These are phyloP conservation scores for Cyaniris semiargus DNA, from an alignment of 2,888 invertebrate genomes.

Conservation along the genomic window DNA sequence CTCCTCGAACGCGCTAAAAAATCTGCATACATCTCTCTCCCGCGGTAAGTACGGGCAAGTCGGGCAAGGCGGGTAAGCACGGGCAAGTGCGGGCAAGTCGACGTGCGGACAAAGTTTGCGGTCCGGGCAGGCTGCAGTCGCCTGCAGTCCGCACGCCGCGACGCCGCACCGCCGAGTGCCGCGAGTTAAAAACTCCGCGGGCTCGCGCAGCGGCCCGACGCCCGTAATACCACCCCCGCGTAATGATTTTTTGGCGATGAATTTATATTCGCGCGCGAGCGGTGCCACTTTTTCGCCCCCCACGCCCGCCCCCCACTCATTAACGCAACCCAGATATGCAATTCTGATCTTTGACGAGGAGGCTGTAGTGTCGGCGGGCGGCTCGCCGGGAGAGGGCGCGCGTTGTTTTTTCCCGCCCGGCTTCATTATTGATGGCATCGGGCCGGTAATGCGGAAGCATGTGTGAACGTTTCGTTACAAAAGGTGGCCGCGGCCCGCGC, in stretches of 20 bases:
- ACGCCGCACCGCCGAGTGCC: conserved; percentile 75
- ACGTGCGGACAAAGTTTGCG: conserved; percentile 8
- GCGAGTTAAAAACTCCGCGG: conserved; percentile 80
- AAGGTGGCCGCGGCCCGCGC: conserved; percentile 79
- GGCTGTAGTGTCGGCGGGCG: conserved; percentile 80
- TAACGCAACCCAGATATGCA: conserved; percentile 84
- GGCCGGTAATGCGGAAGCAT: conserved; percentile 81
- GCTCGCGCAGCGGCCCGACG: conserved; percentile 68
- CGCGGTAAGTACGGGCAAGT: background rate
- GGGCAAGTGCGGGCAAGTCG: conserved; percentile 15
- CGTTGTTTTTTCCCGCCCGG: conserved; percentile 81
- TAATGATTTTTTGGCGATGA: conserved; percentile 94
- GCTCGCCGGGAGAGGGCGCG: conserved; percentile 77
- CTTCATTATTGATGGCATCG: conserved; percentile 81
- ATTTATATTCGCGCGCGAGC: conserved; percentile 86
- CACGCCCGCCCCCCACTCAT: conserved; percentile 77
- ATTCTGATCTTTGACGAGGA: conserved; percentile 84
- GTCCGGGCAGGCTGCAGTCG: conserved; percentile 50
- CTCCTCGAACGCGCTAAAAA: conserved; percentile 72
- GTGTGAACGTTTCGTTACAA: conserved; percentile 81
- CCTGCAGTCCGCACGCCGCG: conserved; percentile 66
- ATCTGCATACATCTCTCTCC: conserved; percentile 63
- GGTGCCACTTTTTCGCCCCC: conserved; percentile 81
- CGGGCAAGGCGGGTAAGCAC: conserved; percentile 23
- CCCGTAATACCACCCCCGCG: conserved; percentile 87